Evolutionary conservation across 1,140 invertebrate species (phyloP).

Genomic region (Ips typographus): DNA sequence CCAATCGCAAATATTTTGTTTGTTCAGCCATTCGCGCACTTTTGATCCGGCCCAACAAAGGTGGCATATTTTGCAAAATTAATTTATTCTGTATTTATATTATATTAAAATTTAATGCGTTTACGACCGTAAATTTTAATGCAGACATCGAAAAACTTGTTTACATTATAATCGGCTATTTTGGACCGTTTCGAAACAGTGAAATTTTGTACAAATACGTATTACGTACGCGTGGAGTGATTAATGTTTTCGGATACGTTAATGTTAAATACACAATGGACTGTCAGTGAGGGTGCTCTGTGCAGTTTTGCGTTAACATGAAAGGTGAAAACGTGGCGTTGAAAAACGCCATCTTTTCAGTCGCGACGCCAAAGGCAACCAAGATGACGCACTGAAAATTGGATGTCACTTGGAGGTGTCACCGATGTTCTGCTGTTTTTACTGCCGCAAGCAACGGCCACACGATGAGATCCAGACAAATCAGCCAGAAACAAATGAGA

Average conservation of each 20-base stretch:
- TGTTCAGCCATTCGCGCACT: constrained; percentile 49
- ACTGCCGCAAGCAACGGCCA: constrained; percentile 46
- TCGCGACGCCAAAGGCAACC: constrained; percentile 29
- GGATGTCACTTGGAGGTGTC: constrained; percentile 55
- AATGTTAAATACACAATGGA: too few species aligned
- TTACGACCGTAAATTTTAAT: constrained; percentile 38
- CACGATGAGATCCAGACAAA: constrained; percentile 50
- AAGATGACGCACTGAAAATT: constrained; percentile 53
- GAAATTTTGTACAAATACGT: constrained; percentile 32
- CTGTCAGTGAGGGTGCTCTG: too few species aligned
- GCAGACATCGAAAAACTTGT: constrained; percentile 37
- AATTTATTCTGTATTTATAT: constrained; percentile 40
- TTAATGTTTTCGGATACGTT: constrained; percentile 21
- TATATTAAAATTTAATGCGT: constrained; percentile 37
- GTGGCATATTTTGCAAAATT: constrained; percentile 46
- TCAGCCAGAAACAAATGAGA: constrained; percentile 54
- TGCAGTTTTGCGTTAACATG: neutral
- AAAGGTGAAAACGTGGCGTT: constrained; percentile 26
- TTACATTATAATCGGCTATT: constrained; percentile 34
- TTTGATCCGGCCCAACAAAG: constrained; percentile 50
- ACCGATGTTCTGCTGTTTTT: constrained; percentile 50
- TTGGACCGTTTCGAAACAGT: constrained; percentile 21
- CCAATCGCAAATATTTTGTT: constrained; percentile 50
- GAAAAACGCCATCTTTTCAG: constrained; percentile 33
- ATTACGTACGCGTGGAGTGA: constrained; percentile 22